Conservation (phyloP, 2,888 invertebrate species). For the Scelioninae gen. 1 region DNA sequence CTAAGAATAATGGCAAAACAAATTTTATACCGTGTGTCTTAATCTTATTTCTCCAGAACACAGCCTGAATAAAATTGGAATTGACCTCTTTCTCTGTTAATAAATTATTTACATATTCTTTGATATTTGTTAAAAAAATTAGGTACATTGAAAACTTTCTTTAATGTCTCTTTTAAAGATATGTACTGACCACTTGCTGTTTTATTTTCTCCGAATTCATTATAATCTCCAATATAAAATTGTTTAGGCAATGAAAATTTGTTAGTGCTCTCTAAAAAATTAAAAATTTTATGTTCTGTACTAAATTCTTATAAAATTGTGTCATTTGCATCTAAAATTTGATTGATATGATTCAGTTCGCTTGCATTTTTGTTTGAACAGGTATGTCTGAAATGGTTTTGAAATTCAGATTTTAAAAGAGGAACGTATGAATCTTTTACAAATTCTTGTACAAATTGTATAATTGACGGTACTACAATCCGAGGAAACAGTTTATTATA, state of each 20-base stretch:
- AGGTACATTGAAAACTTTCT: slow-evolving; percentile 32
- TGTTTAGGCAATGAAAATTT: background rate
- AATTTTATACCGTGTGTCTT: slow-evolving; percentile 40
- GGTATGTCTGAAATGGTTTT: background rate
- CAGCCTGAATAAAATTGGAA: slow-evolving; percentile 63
- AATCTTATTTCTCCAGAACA: slow-evolving; percentile 52
- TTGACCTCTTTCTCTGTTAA: slow-evolving; percentile 38
- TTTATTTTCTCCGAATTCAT: background rate
- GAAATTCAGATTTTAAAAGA: background rate
- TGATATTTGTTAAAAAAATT: slow-evolving; percentile 33
- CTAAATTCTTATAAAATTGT: background rate
- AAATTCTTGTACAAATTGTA: slow-evolving; percentile 1
- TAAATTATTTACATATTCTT: slow-evolving; percentile 37
- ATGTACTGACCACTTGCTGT: slow-evolving; percentile 25
- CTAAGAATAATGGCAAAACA: slow-evolving; percentile 65
- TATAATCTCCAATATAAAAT: background rate
- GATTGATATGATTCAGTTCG: background rate
- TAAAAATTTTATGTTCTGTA: slow-evolving; percentile 1
- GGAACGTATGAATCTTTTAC: background rate
- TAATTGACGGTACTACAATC: background rate
- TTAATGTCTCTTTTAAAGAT: slow-evolving; percentile 26
- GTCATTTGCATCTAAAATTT: background rate
- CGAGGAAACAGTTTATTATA: slow-evolving; percentile 10
- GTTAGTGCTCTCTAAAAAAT: background rate
- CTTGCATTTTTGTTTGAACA: background rate